Evolutionary conservation across 2,797 vertebrate species (phyloP).

Genomic region (Sebastes matsubarae): DNA sequence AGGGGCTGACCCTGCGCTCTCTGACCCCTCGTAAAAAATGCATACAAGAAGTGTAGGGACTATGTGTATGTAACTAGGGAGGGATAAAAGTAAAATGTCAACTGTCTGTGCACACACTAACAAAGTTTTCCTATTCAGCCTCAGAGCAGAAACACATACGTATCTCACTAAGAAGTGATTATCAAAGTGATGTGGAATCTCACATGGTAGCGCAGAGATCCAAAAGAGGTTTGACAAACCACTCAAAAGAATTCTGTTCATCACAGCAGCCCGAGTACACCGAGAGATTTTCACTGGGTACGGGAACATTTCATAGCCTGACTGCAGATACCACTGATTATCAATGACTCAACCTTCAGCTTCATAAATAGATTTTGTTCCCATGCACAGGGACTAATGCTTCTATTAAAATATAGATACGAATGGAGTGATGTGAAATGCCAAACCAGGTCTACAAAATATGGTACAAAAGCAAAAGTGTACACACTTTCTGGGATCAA

Average conservation of each 20-base stretch:
- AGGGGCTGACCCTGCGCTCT: neutral
- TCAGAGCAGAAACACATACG: neutral
- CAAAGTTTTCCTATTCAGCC: neutral
- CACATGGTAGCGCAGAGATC: neutral
- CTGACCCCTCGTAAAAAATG: conserved; percentile 1
- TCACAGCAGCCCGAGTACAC: neutral
- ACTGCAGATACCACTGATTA: neutral
- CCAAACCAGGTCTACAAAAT: neutral
- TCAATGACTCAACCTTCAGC: neutral
- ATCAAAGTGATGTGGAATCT: conserved; percentile 39
- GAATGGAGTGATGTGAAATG: neutral
- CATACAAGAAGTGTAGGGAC: neutral
- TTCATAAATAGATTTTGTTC: neutral
- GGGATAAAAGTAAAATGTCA: neutral
- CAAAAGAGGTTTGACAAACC: neutral
- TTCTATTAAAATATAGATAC: neutral
- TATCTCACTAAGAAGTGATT: conserved; percentile 4
- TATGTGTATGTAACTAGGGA: neutral
- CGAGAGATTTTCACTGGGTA: neutral
- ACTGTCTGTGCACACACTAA: neutral
- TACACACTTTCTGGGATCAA: neutral
- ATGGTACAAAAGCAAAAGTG: neutral
- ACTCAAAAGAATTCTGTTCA: conserved; percentile 6
- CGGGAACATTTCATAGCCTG: neutral
- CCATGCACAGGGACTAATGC: neutral